These are phyloP conservation scores for Danio albolineatus DNA, from an alignment of 2,797 vertebrate species.

Conservation along the genomic window DNA sequence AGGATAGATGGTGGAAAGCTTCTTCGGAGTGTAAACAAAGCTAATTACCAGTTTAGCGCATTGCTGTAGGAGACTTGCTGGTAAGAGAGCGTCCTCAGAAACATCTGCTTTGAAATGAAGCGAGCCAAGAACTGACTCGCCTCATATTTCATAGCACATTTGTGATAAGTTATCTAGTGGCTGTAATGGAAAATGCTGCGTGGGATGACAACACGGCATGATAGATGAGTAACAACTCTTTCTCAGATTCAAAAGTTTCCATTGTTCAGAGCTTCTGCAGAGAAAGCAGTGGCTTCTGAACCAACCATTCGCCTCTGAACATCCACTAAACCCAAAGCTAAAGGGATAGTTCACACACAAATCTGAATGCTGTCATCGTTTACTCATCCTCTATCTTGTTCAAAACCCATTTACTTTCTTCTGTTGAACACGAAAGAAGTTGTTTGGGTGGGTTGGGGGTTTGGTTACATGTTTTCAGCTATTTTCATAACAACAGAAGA, in stretches of 20 bases:
- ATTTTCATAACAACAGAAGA: too few relatives aligned
- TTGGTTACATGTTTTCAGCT: too few relatives aligned
- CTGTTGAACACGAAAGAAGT: too few relatives aligned
- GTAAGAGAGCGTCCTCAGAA: conserved; percentile 2
- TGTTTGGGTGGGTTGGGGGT: too few relatives aligned
- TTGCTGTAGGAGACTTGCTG: conserved; percentile 20
- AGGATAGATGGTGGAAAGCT: conserved; percentile 8
- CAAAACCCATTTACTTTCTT: too few relatives aligned
- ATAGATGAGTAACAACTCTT: conserved; percentile 42
- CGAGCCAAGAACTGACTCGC: conserved; percentile 23
- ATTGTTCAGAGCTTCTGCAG: background rate
- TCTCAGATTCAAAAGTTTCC: conserved; percentile 29
- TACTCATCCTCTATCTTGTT: too few relatives aligned
- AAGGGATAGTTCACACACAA: background rate
- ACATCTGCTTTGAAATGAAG: conserved; percentile 40
- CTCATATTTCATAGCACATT: conserved; percentile 49
- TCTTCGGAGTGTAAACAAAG: conserved; percentile 32
- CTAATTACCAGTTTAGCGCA: conserved; percentile 36
- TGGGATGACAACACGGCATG: conserved; percentile 38
- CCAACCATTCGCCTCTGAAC: background rate
- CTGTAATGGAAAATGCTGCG: conserved; percentile 49
- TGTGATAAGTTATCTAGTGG: conserved; percentile 37
- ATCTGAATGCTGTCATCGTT: too few relatives aligned
- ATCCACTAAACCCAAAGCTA: background rate
- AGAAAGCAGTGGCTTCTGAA: background rate